Evolutionary conservation across 2,797 vertebrate species (phyloP), one percentile per base, ranked within the genome.

Genomic region (Brachyrhaphis roseni): DNA sequence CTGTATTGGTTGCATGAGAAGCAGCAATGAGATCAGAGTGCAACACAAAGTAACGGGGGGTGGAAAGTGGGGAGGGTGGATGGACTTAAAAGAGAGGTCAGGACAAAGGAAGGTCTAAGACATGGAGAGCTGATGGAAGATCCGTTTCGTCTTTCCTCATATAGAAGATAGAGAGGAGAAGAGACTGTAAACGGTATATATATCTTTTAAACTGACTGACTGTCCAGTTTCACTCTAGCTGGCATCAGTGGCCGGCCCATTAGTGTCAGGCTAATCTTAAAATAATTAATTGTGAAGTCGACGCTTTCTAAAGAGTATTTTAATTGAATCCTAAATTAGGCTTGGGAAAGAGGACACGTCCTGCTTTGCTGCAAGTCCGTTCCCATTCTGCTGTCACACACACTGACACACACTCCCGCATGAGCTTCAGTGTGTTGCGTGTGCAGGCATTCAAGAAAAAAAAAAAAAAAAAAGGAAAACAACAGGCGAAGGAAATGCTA

Each of bases 281-380:
- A 96, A 96, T 95, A 95, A 95, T 95, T 95, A 95, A 96, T 95
- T 95, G 95, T 92, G 86, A 95, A 96, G 95, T 95, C 90, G 89
- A 94, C 92, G 93, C 92, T 95, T 95, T 95, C 95, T 95, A 95
- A 96, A 95, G 95, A 95, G 95, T 94, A 94, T 95, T 95, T 95
- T 96, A 95, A 95, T 96, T 96, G 95, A 95, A 95, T 95, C 95
- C 93, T 95, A 95, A 96, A 96, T 96, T 95, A 95, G 95, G 93
- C 94, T 92, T 92, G 91, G 92, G 94, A 95, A 95, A 93, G 95
- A 93, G 95, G 95, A 95, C 95, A 86, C 88, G 95, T 95, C 95
- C 95, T 95, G 95, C 93, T 96, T 95, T 93, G 92, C 93, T 92
- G 89, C 89, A 88, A 94, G 89, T 89, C 89, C 93, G 93, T 90